A percentile compares a stretch with the other conserved stretches of the same genome.
Conservation (phyloP, 2,888 invertebrate genomes). For the Metallyticus violacea region DNA sequence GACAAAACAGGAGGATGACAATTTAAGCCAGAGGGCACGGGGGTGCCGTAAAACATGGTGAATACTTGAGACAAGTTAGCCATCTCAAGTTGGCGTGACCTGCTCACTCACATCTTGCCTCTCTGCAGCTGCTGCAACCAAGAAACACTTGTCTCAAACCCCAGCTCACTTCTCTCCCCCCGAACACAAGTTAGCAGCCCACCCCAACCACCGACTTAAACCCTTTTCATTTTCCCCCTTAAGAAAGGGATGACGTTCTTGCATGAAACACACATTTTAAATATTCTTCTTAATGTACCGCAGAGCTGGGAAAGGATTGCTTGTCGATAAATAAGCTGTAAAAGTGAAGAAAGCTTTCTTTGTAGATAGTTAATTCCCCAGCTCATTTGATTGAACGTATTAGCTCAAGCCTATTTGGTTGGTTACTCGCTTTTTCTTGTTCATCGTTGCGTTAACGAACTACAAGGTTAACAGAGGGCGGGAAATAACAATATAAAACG, state of each 20-base stretch:
- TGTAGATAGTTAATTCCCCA: no score
- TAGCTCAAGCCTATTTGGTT: no score
- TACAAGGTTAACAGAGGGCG: no score
- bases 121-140: not conserved
- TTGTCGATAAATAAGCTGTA: not conserved
- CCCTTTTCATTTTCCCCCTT: constrained; percentile 3
- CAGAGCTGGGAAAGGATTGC: not conserved
- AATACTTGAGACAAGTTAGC: not conserved
- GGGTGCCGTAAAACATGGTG: not conserved
- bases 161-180: not conserved
- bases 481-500: no score
- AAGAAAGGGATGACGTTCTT: not conserved
- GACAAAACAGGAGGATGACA: not conserved
- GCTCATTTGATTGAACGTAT: no score
- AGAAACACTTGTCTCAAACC: constrained; percentile 15
- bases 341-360: no score
- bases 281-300: not conserved
- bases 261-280: not conserved
- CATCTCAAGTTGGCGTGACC: not conserved
- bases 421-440: no score
- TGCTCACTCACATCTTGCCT: not conserved
- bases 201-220: constrained; percentile 6
- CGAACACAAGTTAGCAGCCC: constrained; percentile 6
- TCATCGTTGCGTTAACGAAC: no score
- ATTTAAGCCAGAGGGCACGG: not conserved